Percentiles rank a stretch among this genome's conserved stretches.
phyloP scores from a whole-genome alignment of 2,888 invertebrate species.

The Sesamia inferens region DNA sequence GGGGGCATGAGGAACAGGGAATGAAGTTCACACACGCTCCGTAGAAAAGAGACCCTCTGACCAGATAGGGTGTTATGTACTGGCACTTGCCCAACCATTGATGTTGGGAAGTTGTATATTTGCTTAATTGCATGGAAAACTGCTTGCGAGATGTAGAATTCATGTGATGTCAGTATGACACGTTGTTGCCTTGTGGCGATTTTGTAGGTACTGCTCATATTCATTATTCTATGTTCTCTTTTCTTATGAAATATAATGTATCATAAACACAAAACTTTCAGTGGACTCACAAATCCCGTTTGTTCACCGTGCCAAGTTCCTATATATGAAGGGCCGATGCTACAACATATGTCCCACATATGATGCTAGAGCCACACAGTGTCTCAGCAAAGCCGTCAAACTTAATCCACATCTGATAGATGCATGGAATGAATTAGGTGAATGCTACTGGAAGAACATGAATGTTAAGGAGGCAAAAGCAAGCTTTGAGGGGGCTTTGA shows the following conservation, averaged over 20 bases:
- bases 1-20: too few relatives aligned
- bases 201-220: too few relatives aligned
- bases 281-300: slow-evolving; percentile 79
- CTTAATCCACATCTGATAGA: slow-evolving; percentile 94
- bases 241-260: not conserved
- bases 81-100: too few relatives aligned
- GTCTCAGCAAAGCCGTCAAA: slow-evolving; percentile 95
- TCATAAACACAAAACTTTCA: slow-evolving; percentile 45
- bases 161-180: too few relatives aligned
- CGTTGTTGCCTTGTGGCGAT: too few relatives aligned
- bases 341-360: slow-evolving; percentile 93
- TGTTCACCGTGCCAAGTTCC: slow-evolving; percentile 88
- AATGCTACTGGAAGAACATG: slow-evolving; percentile 96
- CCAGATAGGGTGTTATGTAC: too few relatives aligned
- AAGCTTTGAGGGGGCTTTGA: slow-evolving; percentile 94
- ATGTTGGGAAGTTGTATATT: too few relatives aligned
- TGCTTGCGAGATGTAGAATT: too few relatives aligned
- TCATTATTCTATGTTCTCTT: too few relatives aligned
- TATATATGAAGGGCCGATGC: slow-evolving; percentile 93
- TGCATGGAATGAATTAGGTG: slow-evolving; percentile 97
- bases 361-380: slow-evolving; percentile 92
- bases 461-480: slow-evolving; percentile 94
- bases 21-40: too few relatives aligned
- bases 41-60: too few relatives aligned
- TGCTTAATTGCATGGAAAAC: too few relatives aligned